Conservation (phyloP, 2,113 vertebrate species). For the human (Homo sapiens) region GRCh38 chr5:86411501-86412000, state of each 20-base stretch:
- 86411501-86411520: not conserved
- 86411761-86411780: not conserved
- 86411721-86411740: conserved; percentile 12
- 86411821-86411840: not conserved
- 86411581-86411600: not conserved
- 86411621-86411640: not conserved
- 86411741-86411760: not conserved
- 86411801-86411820: not conserved
- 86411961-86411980: conserved; percentile 79
- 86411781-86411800: not conserved
- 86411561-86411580: not conserved
- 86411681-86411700: not conserved
- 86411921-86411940: conserved; percentile 75
- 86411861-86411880: conserved; percentile 27
- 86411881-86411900: conserved; percentile 78
- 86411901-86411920: conserved; percentile 79
- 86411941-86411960: conserved; percentile 75
- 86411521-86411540: accelerated
- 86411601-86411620: not conserved
- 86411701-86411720: not conserved
- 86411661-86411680: not conserved
- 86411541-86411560: not conserved
- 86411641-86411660: not conserved
- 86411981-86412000: conserved; percentile 78
- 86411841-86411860: not conserved